Base-by-base conservation (phyloP, 2,113 vertebrate species). In the Scomber scombrus region DNA sequence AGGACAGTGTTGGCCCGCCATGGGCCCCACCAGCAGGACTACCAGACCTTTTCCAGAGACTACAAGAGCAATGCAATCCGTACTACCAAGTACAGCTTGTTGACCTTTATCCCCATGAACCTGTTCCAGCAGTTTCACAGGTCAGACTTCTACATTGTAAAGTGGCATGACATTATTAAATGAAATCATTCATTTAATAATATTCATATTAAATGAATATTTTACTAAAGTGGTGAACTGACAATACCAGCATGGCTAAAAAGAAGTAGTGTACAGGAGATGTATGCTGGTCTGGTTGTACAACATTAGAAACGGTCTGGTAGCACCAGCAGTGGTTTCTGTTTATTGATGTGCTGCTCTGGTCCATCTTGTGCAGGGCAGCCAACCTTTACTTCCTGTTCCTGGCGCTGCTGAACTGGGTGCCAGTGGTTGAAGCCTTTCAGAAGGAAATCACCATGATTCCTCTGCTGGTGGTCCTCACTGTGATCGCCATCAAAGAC, bases 361-460 rank as follows among this genome's bases (percentile, higher is more conserved):
- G 34, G 0, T 18, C n/a, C 47, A 74, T 69, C 3, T 3, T 72
- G 75, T 94, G 66, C 90, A 99, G 98, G 91, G 94, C 89, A 9
- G 98, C 98, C 89, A 99, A 99, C 90, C 94, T 99, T 18, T 99
- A 99, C 88, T 99, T 99, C 92, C 92, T 99, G 15, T 98, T 99
- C 91, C 88, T 99, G 52, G 97, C 94, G 34, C 87, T 99, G 71
- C 84, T 99, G 75, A 99, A 99, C 90, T 99, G 98, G 98, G 95
- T 99, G n/a, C 98, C 98, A 11, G 92, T 96, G 18, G 97, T 99
- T 71, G 97, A 99, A 92, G 98, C 97, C 61, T 99, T 99, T 90
- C 96, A 98, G 77, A 99, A 99, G 86, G 97, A 99, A 90, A 98
- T 99, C 71, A 98, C 98, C 1, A 98, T 99, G 98, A 91, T 99